Percentiles rank a stretch among this genome's conserved stretches.
These are phyloP conservation scores for Ctenodactylus gundi DNA, from an alignment of 2,113 vertebrate genomes.

Conservation along the genomic window DNA sequence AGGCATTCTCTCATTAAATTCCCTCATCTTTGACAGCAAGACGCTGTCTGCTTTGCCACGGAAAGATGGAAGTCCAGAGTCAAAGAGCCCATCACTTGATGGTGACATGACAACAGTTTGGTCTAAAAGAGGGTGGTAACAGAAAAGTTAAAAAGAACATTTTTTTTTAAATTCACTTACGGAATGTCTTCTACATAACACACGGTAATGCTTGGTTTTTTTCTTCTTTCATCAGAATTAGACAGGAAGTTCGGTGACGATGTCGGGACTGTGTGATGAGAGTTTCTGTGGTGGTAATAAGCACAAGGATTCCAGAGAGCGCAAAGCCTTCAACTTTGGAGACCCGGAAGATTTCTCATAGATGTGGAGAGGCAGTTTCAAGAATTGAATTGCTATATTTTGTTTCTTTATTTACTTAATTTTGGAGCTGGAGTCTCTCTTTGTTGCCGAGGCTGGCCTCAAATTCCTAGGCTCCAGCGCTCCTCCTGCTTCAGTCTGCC, in stretches of 20 bases:
- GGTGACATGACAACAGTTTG: background rate
- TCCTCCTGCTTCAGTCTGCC: background rate
- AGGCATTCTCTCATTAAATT: constrained; percentile 14
- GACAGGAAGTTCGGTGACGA: background rate
- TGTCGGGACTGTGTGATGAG: background rate
- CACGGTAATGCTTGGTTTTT: background rate
- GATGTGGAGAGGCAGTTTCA: background rate
- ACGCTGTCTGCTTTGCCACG: background rate
- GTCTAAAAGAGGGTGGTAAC: background rate
- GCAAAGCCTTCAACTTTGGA: background rate
- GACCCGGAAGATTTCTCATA: background rate
- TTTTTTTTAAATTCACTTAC: background rate
- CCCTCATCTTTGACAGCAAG: background rate
- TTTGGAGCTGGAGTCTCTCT: background rate
- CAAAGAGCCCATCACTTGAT: too few relatives aligned
- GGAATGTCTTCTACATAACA: background rate
- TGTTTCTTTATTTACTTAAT: background rate
- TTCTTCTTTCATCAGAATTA: background rate
- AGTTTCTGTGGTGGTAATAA: background rate
- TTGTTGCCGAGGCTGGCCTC: background rate
- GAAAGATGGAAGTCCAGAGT: background rate
- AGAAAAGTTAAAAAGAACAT: background rate
- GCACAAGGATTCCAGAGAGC: background rate
- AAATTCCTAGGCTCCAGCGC: background rate
- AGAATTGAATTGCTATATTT: background rate